Evolutionary conservation across 2,797 vertebrate genomes (phyloP), one percentile per base, ranked within the genome.

Genomic region (Enteromius paludinosus): DNA sequence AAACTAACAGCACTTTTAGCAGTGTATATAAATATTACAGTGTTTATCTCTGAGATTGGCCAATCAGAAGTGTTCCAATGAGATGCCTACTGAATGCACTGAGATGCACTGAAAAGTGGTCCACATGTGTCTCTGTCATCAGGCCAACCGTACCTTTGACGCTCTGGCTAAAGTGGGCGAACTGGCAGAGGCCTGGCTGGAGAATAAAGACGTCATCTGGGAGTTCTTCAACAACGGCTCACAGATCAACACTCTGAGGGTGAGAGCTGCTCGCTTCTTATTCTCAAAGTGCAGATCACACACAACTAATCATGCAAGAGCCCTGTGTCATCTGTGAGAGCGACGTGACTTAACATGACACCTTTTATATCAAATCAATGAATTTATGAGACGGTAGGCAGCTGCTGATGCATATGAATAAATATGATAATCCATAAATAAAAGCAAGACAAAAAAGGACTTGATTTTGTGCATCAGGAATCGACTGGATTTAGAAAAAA

Each of bases 121-220:
- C 56, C 49, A 28, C 43, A 45, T 52, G 62, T 15, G 9, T 84
- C 18, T n/a, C 3, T 80, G 35, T 77, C 11, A 70, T 33, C 70
- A 86, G 87, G 83, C 87, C 61, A 87, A 86, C 69, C 82, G 77
- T n/a, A 87, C 85, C 18, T 86, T 87, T 56, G 59, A 83, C 20
- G 69, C 85, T 41, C 18, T 87, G 73, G 72, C 83, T 81, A 84
- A 85, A 70, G 18, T 83, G 28, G 14, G 77, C 0, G 68, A 83
- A 1, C 73, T 87, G 62, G 83, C 83, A 18, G 75, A 81, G 10
- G 18, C 30, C 3, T 87, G 87, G 87, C 54, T 85, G 73, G 14
- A 73, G 25, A 84, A 87, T 15, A n/a, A 87, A 62, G 45, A 84
- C 6, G 11, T 56, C 35, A 70, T 83, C 62, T 88, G 87, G 87